Evolutionary conservation across 1,140 invertebrate species (phyloP), one percentile per base, ranked within the genome.

Genomic region (Tribolium castaneum): DNA sequence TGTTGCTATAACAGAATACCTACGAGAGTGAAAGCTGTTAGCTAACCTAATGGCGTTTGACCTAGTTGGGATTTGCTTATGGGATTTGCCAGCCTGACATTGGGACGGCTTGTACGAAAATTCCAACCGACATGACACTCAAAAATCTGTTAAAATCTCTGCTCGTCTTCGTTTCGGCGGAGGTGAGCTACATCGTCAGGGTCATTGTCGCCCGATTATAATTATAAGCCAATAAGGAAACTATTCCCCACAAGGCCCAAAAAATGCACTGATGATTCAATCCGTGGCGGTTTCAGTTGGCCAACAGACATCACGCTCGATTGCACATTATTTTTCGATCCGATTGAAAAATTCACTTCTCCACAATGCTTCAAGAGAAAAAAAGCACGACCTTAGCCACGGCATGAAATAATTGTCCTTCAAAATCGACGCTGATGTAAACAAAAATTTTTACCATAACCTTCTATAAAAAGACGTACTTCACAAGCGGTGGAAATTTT

Each of bases 21-120:
- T 52, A 22, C 54, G 54, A 59, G 54, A 59, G 54, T 30, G 54
- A 59, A 59, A 59, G 54, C 54, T 30, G 54, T 59, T 30, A 30
- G 54, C 54, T 59, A 59, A 59, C 52, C 25, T 30, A 30, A 30
- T 54, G 7, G 54, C 16, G 14, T 19, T 59, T 59, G 54, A 59
- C 54, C 54, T 30, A 59, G 54, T 59, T 30, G 54, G 7, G 6
- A 22, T 25, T 59, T 7, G 39, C 39, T 45, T n/a, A 45, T 9
- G 10, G 16, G 16, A 59, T 19, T 12, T 59, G 6, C 16, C 6
- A 25, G 54, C n/a, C 13, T 25, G 54, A 25, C 54, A 30, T 59
- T 30, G 54, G 22, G 54, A 59, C 54, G 54, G 6, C 7, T 10
- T 45, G 39, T 45, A 45, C 39, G 7, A 45, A 45, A 45, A 45